phyloP scores from a whole-genome alignment of 1,140 invertebrate species.

The Orussus abietinus region DNA sequence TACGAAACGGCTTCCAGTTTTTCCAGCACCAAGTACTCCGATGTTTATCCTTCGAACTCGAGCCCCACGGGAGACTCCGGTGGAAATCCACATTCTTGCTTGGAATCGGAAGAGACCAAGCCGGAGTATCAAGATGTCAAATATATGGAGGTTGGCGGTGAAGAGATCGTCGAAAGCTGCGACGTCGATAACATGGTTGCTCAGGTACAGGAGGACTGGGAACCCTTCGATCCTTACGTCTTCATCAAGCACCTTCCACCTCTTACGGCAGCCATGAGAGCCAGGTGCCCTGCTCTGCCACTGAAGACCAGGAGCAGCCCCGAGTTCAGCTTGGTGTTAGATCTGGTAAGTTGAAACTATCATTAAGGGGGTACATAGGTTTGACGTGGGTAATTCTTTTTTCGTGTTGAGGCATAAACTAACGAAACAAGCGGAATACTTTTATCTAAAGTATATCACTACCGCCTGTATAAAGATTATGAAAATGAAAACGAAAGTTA shows the following conservation, averaged over 20 bases:
- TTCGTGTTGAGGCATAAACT: too few relatives aligned
- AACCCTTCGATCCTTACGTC: slow-evolving; percentile 82
- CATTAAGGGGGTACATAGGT: too few relatives aligned
- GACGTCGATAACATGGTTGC: slow-evolving; percentile 55
- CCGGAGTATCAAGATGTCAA: slow-evolving; percentile 44
- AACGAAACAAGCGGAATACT: too few relatives aligned
- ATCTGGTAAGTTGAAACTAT: slow-evolving; percentile 71
- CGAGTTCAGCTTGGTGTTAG: slow-evolving; percentile 87
- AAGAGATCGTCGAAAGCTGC: slow-evolving; percentile 53
- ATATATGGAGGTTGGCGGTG: slow-evolving; percentile 47
- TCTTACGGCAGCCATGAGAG: slow-evolving; percentile 79
- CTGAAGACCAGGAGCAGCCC: slow-evolving; percentile 90
- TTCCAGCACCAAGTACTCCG: slow-evolving; percentile 18
- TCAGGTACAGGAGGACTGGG: slow-evolving; percentile 69
- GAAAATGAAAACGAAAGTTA: too few relatives aligned
- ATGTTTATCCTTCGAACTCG: too few relatives aligned
- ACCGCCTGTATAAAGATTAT: too few relatives aligned
- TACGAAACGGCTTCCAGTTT: slow-evolving; percentile 34
- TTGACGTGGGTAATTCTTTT: too few relatives aligned
- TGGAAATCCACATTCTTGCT: too few relatives aligned
- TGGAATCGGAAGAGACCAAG: slow-evolving; percentile 35
- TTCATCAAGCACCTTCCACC: slow-evolving; percentile 93
- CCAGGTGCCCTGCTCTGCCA: slow-evolving; percentile 84
- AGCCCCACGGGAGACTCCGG: slow-evolving; percentile 35
- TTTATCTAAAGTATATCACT: too few relatives aligned